These are phyloP conservation scores for Toxotes chatareus DNA, from an alignment of 2,113 vertebrate genomes.

Conservation along the genomic window DNA sequence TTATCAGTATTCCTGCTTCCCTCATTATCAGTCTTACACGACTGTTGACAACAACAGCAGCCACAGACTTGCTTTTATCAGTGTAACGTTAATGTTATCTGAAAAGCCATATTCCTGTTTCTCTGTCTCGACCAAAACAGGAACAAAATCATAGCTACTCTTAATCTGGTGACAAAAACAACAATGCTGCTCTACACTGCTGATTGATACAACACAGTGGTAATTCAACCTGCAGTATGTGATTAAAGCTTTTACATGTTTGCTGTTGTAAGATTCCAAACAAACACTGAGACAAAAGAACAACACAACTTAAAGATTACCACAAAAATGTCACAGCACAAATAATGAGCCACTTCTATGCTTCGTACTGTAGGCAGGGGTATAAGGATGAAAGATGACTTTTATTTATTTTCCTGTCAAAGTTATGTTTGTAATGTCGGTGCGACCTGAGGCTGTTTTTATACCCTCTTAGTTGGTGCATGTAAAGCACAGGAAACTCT, in stretches of 20 bases:
- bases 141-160: slow-evolving; percentile 34
- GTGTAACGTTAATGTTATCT: slow-evolving; percentile 28
- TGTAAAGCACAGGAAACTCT: not conserved
- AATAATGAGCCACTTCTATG: not conserved
- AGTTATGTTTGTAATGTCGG: not conserved
- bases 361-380: not conserved
- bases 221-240: not conserved
- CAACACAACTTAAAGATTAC: not conserved
- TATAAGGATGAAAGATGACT: not conserved
- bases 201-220: not conserved
- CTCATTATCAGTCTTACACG: slow-evolving; percentile 30
- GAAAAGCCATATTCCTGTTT: slow-evolving; percentile 45
- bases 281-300: not conserved
- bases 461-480: not conserved
- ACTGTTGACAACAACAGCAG: slow-evolving; percentile 35
- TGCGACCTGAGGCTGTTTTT: not conserved
- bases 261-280: not conserved
- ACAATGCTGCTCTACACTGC: not conserved
- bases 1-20: slow-evolving; percentile 54
- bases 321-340: not conserved
- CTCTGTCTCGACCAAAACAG: slow-evolving; percentile 21
- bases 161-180: slow-evolving; percentile 2
- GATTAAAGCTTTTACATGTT: not conserved
- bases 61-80: slow-evolving; percentile 34
- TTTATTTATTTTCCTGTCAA: not conserved